Conservation (phyloP, 2,797 vertebrate genomes). For the Diglossa cyanea region DNA sequence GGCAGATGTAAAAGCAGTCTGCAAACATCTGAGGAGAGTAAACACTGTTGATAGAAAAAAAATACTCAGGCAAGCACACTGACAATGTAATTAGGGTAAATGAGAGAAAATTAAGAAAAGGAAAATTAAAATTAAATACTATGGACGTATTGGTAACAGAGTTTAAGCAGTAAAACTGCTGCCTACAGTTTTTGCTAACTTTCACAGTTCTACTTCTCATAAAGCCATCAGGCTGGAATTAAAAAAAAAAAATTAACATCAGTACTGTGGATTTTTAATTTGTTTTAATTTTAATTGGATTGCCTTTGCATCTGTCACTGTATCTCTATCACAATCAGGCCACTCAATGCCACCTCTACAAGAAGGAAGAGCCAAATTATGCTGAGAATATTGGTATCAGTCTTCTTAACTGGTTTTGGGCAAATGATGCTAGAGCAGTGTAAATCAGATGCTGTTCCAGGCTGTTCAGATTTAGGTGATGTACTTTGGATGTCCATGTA, state of each 20-base stretch:
- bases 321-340: background rate
- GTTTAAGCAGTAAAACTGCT: background rate
- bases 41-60: background rate
- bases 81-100: background rate
- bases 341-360: background rate
- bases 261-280: background rate
- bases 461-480: background rate
- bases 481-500: background rate
- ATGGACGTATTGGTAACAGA: background rate
- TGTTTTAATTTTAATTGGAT: background rate
- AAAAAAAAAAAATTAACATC: background rate
- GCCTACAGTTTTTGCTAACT: background rate
- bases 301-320: background rate
- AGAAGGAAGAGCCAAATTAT: background rate
- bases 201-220: background rate
- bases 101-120: conserved; percentile 2
- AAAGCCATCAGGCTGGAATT: background rate
- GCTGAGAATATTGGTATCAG: background rate
- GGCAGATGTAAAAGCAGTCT: background rate
- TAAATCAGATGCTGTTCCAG: background rate
- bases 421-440: background rate
- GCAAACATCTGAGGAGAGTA: background rate
- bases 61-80: background rate
- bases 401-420: background rate
- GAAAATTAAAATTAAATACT: background rate